Percentiles rank a stretch among this genome's conserved stretches.
Conservation (phyloP, 2,888 invertebrate species). For the Drosophila cyrtoloma region DNA sequence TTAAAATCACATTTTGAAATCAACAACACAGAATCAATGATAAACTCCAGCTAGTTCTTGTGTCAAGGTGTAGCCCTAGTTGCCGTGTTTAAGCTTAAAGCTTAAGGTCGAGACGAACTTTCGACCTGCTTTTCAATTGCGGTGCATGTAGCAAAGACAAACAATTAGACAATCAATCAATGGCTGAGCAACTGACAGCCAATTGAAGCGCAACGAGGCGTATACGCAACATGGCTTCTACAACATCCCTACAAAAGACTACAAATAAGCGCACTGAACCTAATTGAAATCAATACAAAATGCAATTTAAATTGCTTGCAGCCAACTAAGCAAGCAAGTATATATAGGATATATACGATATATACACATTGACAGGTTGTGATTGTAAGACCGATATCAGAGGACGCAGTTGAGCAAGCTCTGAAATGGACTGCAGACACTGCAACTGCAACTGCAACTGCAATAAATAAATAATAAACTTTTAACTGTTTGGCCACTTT, state of each 20-base stretch:
- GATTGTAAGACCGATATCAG: conserved; percentile 31
- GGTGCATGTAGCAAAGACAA: conserved; percentile 19
- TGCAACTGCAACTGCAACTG: conserved; percentile 3
- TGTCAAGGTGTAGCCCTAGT: background rate
- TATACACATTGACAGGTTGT: conserved; percentile 22
- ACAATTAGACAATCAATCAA: conserved; percentile 62
- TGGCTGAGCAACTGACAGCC: conserved; percentile 29
- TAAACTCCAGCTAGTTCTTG: conserved; percentile 5
- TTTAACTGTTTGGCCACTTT: conserved; percentile 10
- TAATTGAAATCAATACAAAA: conserved; percentile 66
- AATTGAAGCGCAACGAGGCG: conserved; percentile 46
- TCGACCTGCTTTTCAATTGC: background rate
- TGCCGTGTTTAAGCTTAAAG: background rate
- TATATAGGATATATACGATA: background rate
- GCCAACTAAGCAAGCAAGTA: conserved; percentile 9
- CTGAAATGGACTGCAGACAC: conserved; percentile 38
- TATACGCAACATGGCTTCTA: conserved; percentile 40
- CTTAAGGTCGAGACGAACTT: background rate
- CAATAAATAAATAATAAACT: conserved; percentile 4
- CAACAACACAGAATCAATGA: conserved; percentile 16
- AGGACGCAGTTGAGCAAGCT: conserved; percentile 36
- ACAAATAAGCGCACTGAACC: conserved; percentile 26
- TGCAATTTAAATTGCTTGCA: conserved; percentile 52
- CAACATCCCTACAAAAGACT: conserved; percentile 14
- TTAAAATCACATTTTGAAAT: conserved; percentile 62